These are phyloP conservation scores for Nebria salina DNA, from an alignment of 2,888 invertebrate species.

Conservation along the genomic window DNA sequence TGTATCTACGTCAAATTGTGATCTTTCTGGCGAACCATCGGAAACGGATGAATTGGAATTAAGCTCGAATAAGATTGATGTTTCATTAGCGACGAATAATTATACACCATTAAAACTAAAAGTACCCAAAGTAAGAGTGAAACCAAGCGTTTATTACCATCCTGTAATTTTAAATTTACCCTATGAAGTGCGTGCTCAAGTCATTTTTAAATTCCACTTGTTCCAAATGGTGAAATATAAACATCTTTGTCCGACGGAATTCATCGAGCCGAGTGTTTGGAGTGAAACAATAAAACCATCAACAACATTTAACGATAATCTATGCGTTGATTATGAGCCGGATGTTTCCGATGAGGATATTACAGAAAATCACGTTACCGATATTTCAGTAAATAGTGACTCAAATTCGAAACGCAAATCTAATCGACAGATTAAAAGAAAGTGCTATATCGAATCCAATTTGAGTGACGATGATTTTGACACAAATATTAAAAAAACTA, in stretches of 20 bases:
- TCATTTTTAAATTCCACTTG: slow-evolving; percentile 46
- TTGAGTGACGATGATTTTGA: slow-evolving; percentile 29
- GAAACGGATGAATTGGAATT: neutral
- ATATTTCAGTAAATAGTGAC: slow-evolving; percentile 20
- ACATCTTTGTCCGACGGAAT: slow-evolving; percentile 39
- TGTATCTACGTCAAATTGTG: neutral
- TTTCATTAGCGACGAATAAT: neutral
- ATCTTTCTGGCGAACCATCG: neutral
- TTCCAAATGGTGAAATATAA: slow-evolving; percentile 40
- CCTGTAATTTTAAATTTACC: slow-evolving; percentile 44
- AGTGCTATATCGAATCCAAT: slow-evolving; percentile 46
- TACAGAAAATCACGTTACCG: slow-evolving; percentile 17
- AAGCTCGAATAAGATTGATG: slow-evolving; percentile 2
- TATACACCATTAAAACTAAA: slow-evolving; percentile 12
- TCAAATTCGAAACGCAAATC: slow-evolving; percentile 13
- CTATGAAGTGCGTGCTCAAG: slow-evolving; percentile 37
- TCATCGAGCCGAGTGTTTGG: slow-evolving; percentile 43
- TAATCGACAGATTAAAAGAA: slow-evolving; percentile 49
- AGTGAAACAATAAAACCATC: slow-evolving; percentile 46
- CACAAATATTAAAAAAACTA: slow-evolving; percentile 43
- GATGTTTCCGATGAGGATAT: slow-evolving; percentile 18
- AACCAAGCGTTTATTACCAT: slow-evolving; percentile 48
- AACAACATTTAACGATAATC: slow-evolving; percentile 45
- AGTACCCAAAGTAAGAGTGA: slow-evolving; percentile 16
- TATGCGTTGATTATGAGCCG: slow-evolving; percentile 28